phyloP scores from a whole-genome alignment of 2,888 invertebrate species.

The Sarcophaga variegata region DNA sequence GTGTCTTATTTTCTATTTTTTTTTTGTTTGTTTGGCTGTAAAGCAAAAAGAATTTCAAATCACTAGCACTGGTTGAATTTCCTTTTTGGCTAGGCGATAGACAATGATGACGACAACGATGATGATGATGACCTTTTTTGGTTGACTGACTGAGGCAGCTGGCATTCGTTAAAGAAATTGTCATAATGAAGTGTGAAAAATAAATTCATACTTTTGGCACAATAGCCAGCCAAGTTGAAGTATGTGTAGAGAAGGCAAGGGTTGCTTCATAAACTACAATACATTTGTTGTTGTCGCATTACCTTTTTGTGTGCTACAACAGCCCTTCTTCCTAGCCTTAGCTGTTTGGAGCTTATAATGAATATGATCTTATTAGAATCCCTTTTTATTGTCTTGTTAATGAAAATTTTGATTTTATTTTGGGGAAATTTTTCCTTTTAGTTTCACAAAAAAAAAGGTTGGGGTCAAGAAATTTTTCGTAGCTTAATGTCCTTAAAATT shows the following conservation, averaged over 20 bases:
- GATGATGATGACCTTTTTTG: constrained; percentile 41
- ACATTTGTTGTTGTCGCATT: constrained; percentile 46
- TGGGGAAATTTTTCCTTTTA: constrained; percentile 1
- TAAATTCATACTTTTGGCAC: constrained; percentile 40
- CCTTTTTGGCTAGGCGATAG: background rate
- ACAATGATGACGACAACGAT: background rate
- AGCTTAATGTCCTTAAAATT: background rate
- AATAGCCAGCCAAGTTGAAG: constrained; percentile 45
- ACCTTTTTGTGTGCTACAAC: constrained; percentile 25
- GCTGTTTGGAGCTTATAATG: background rate
- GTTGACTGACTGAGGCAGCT: background rate
- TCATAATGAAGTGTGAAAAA: constrained; percentile 52
- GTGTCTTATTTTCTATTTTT: background rate
- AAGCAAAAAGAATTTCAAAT: constrained; percentile 13
- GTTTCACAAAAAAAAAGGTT: background rate
- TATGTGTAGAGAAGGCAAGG: background rate
- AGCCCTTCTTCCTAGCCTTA: background rate
- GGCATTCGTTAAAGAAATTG: constrained; percentile 15
- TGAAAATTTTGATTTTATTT: constrained; percentile 42
- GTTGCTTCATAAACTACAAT: constrained; percentile 31
- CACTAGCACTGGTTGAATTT: constrained; percentile 50
- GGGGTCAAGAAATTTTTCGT: background rate
- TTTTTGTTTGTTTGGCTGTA: background rate
- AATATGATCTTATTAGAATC: constrained; percentile 50
- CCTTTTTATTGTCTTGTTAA: constrained; percentile 64